A percentile compares a stretch with the other conserved stretches of the same genome.
phyloP scores from a whole-genome alignment of 2,888 invertebrate genomes.

The Mystacides longicornis region DNA sequence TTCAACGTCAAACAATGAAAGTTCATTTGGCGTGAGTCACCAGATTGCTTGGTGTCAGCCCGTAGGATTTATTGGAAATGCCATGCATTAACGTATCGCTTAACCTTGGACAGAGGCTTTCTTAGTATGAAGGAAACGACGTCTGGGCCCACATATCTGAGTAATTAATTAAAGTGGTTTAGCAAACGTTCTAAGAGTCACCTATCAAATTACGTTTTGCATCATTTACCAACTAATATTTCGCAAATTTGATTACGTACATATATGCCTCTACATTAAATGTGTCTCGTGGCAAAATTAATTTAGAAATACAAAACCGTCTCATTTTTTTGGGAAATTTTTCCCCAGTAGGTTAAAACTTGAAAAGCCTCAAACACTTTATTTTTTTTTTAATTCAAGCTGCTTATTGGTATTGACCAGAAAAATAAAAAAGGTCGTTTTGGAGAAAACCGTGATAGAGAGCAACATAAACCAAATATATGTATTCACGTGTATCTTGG shows the following conservation, averaged over 20 bases:
- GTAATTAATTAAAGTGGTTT: neutral
- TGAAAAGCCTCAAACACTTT: too few species aligned
- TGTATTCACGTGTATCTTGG: too few species aligned
- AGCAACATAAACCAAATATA: too few species aligned
- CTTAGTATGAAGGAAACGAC: neutral
- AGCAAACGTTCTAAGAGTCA: neutral
- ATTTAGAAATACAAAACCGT: neutral
- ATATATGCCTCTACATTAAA: neutral
- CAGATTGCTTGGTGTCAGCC: too few species aligned
- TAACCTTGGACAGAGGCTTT: neutral
- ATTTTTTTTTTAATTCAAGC: too few species aligned
- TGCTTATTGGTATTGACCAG: too few species aligned
- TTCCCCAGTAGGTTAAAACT: too few species aligned
- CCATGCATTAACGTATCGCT: neutral
- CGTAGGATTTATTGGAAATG: neutral
- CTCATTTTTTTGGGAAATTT: neutral
- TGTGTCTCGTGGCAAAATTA: neutral
- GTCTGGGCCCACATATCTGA: too few species aligned
- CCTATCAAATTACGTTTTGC: neutral
- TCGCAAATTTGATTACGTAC: neutral
- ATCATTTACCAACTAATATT: neutral
- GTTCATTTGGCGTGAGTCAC: constrained; percentile 1
- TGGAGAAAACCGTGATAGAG: too few species aligned
- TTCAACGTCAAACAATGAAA: neutral
- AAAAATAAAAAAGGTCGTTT: too few species aligned